Evolutionary conservation across 2,797 vertebrate genomes (phyloP).

Genomic region (Lutjanus campechanus): DNA sequence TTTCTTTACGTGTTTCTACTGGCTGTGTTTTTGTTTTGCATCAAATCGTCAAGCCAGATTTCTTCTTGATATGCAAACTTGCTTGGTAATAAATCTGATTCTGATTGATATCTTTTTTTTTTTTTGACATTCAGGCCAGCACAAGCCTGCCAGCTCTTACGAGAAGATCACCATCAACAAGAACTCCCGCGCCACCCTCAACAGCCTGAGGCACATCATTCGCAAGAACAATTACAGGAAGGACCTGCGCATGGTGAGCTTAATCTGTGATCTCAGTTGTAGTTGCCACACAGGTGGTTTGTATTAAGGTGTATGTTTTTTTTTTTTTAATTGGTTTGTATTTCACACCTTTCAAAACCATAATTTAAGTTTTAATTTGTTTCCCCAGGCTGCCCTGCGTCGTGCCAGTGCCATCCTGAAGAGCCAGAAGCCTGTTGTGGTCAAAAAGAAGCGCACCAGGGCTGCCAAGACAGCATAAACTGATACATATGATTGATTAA

Average conservation of each 20-base stretch:
- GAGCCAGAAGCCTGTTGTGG: slow-evolving; percentile 95
- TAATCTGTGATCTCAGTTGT: not conserved
- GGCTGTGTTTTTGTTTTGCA: too few species aligned
- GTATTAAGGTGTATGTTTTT: not conserved
- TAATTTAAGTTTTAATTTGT: not conserved
- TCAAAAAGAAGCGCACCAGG: slow-evolving; percentile 93
- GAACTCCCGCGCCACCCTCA: slow-evolving; percentile 92
- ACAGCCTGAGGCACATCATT: slow-evolving; percentile 93
- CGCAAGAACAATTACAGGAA: slow-evolving; percentile 93
- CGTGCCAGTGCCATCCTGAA: slow-evolving; percentile 93
- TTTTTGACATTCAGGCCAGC: slow-evolving; percentile 83
- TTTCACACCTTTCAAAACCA: not conserved
- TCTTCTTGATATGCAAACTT: not conserved
- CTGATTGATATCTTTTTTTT: too few species aligned
- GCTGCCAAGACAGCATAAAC: slow-evolving; percentile 91
- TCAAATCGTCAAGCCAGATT: too few species aligned
- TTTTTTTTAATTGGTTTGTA: not conserved
- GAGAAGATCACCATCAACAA: slow-evolving; percentile 94
- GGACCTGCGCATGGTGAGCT: slow-evolving; percentile 92
- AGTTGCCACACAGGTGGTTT: not conserved
- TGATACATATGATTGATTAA: slow-evolving; percentile 61
- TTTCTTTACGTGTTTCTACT: too few species aligned
- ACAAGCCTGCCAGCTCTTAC: slow-evolving; percentile 89
- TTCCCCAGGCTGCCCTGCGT: slow-evolving; percentile 89
- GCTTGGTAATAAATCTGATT: too few species aligned